Conservation (phyloP, 2,797 vertebrate species). For the Tachyglossus aculeatus region DNA sequence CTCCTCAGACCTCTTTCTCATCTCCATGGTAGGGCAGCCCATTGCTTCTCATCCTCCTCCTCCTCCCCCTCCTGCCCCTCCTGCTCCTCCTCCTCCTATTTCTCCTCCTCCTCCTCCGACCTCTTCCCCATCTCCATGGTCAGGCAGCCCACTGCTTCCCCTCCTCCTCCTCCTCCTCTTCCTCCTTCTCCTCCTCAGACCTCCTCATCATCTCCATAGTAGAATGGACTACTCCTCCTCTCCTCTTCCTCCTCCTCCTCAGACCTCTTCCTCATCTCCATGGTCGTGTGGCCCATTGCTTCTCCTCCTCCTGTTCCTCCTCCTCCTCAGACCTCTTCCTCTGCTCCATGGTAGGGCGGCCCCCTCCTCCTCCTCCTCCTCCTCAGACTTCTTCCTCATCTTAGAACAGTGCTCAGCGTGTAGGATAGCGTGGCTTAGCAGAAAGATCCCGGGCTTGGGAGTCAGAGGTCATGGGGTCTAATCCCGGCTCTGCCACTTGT, state of each 20-base stretch:
- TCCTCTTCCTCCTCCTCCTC: constrained; percentile 66
- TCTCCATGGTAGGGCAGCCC: constrained; percentile 85
- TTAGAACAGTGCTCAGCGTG: too few species aligned
- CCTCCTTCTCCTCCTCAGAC: constrained; percentile 91
- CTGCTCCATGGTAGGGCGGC: too few species aligned
- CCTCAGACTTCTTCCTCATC: too few species aligned
- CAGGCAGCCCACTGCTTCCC: too few species aligned
- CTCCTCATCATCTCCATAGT: constrained; percentile 98
- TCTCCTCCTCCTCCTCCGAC: constrained; percentile 75
- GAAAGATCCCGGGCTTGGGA: too few species aligned
- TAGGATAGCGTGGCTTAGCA: too few species aligned
- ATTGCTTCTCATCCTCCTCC: not conserved
- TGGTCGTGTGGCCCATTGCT: constrained; percentile 80
- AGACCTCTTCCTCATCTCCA: not conserved
- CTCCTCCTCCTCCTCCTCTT: too few species aligned
- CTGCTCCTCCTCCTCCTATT: constrained; percentile 76
- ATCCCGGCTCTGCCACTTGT: too few species aligned
- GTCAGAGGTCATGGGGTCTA: too few species aligned
- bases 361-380: too few species aligned
- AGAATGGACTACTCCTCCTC: not conserved
- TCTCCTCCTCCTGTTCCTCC: too few species aligned
- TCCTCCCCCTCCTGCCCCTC: constrained; percentile 98
- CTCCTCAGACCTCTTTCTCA: constrained; percentile 87
- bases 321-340: too few species aligned
- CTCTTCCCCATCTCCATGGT: not conserved